Evolutionary conservation across 2,797 vertebrate genomes (phyloP).

Genomic region (Poeciliopsis gracilis): DNA sequence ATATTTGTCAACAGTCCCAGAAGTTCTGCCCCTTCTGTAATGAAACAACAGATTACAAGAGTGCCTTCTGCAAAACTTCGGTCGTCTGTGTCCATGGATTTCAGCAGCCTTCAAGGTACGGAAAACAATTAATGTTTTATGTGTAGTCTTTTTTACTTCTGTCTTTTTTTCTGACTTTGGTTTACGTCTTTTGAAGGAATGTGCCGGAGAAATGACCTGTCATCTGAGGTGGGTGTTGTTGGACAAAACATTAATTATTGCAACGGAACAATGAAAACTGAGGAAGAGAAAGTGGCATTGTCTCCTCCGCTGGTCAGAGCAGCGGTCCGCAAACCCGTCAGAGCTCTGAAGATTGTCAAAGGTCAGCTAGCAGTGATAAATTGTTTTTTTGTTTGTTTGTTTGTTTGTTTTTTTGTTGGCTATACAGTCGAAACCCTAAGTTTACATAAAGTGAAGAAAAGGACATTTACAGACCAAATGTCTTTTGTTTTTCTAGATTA

Average conservation of each 20-base stretch:
- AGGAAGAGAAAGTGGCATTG: conserved; percentile 73
- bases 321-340: conserved; percentile 74
- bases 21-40: conserved; percentile 60
- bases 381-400: background rate
- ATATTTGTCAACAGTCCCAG: conserved; percentile 62
- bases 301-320: conserved; percentile 68
- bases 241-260: conserved; percentile 82
- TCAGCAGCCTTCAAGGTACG: conserved; percentile 81
- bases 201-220: conserved; percentile 61
- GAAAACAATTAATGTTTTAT: background rate
- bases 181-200: conserved; percentile 55
- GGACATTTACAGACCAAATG: background rate
- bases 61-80: conserved; percentile 77
- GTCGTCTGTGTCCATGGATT: conserved; percentile 70
- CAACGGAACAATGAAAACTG: conserved; percentile 74
- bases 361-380: conserved; percentile 73
- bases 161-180: background rate
- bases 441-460: background rate
- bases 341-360: conserved; percentile 80
- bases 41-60: conserved; percentile 68
- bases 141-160: background rate
- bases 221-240: conserved; percentile 80
- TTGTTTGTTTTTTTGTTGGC: background rate
- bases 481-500: too few species aligned
- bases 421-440: background rate